Evolutionary conservation across 2,888 invertebrate genomes (phyloP).

Genomic region (Pterostichus madidus): DNA sequence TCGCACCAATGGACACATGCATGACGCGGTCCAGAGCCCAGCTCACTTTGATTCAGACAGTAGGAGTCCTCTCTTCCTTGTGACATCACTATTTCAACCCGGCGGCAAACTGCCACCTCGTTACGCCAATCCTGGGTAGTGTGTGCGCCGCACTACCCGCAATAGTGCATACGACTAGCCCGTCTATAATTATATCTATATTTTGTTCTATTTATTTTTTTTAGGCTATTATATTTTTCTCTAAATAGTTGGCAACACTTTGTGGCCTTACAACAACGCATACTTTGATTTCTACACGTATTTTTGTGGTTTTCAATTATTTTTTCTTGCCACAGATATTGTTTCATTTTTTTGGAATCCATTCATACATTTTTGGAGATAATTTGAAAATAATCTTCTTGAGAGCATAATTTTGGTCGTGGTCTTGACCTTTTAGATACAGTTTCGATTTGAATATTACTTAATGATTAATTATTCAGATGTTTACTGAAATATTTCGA

Average conservation of each 20-base stretch:
- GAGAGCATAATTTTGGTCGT: not conserved
- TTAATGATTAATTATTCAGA: slow-evolving; percentile 20
- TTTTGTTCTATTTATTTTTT: slow-evolving; percentile 62
- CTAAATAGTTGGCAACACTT: slow-evolving; percentile 63
- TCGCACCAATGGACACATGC: slow-evolving; percentile 62
- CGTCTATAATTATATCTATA: slow-evolving; percentile 61
- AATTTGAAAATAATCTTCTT: slow-evolving; percentile 33
- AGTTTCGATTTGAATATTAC: not conserved
- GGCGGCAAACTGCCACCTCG: slow-evolving; percentile 29
- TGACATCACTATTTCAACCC: slow-evolving; percentile 37
- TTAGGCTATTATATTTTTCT: slow-evolving; percentile 62
- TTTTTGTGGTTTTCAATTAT: slow-evolving; percentile 59
- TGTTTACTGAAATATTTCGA: slow-evolving; percentile 23
- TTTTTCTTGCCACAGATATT: not conserved
- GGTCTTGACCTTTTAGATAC: slow-evolving; percentile 48
- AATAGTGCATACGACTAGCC: slow-evolving; percentile 10
- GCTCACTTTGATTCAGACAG: slow-evolving; percentile 62
- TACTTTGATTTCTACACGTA: slow-evolving; percentile 52
- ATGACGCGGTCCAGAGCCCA: slow-evolving; percentile 51
- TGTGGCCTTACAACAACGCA: slow-evolving; percentile 49
- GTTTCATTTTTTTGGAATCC: slow-evolving; percentile 42
- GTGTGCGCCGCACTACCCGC: slow-evolving; percentile 11
- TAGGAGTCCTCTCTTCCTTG: slow-evolving; percentile 60
- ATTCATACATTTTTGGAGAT: slow-evolving; percentile 47
- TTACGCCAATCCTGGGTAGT: not conserved